Conservation (phyloP, 2,113 vertebrate species). For the Bufo bufo region DNA sequence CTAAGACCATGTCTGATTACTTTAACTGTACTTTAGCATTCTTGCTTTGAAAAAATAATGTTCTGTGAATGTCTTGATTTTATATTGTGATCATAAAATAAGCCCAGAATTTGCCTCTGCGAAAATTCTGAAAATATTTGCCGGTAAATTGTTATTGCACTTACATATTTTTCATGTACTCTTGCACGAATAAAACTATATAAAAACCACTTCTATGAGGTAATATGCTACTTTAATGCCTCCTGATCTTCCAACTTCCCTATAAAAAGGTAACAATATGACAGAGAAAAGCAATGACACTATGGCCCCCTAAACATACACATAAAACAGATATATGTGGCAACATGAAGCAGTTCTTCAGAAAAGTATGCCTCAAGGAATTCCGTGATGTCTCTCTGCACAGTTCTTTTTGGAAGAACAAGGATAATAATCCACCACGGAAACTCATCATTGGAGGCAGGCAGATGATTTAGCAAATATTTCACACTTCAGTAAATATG, state of each 20-base stretch:
- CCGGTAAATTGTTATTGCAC: no score
- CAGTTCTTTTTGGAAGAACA: background rate
- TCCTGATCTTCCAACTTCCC: background rate
- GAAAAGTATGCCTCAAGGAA: slow-evolving; percentile 15
- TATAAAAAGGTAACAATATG: background rate
- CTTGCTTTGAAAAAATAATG: no score
- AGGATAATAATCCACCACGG: background rate
- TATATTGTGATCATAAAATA: no score
- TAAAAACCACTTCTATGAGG: background rate
- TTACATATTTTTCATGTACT: no score
- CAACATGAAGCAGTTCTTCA: background rate
- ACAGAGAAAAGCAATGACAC: background rate
- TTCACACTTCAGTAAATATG: background rate
- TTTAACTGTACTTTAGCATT: no score
- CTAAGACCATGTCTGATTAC: no score
- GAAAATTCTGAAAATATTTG: no score
- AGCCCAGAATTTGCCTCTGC: no score
- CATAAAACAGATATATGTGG: slow-evolving; percentile 7
- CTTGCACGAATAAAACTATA: background rate
- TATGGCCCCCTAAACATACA: background rate
- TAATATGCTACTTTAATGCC: background rate
- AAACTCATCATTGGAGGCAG: background rate
- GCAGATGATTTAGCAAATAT: background rate
- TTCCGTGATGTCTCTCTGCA: background rate
- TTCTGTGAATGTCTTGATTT: no score